These are phyloP conservation scores for Darevskia mixta DNA, from an alignment of 2,797 vertebrate genomes.

Conservation along the genomic window DNA sequence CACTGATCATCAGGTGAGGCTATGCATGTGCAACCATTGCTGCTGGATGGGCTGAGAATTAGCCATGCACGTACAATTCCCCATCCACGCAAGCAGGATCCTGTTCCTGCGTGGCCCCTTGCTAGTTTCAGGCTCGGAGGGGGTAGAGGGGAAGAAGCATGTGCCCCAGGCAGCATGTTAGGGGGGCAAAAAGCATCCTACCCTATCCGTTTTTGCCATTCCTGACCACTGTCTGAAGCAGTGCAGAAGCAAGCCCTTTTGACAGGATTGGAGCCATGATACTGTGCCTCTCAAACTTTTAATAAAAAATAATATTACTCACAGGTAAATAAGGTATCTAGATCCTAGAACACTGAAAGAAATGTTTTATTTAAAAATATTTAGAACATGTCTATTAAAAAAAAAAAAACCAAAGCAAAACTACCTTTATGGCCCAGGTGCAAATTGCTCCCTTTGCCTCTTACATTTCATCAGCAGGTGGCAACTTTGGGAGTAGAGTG, in stretches of 20 bases:
- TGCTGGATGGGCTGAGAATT: background rate
- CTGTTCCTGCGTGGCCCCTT: background rate
- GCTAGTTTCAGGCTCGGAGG: background rate
- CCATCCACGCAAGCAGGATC: background rate
- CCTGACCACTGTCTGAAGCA: no score
- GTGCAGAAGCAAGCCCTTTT: no score
- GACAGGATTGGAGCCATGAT: background rate
- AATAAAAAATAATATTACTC: conserved; percentile 25
- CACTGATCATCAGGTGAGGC: background rate
- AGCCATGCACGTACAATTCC: background rate
- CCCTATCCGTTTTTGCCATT: no score
- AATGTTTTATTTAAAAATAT: conserved; percentile 1
- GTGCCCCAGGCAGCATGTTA: no score
- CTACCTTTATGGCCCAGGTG: conserved; percentile 18
- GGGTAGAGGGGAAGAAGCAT: no score
- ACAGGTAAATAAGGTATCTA: background rate
- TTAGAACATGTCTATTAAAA: conserved; percentile 7
- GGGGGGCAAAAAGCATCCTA: no score
- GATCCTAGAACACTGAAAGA: background rate
- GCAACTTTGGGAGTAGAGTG: conserved; percentile 3
- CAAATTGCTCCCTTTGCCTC: background rate
- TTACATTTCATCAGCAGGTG: conserved; percentile 16
- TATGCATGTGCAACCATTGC: background rate
- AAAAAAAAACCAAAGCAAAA: background rate
- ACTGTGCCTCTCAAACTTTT: conserved; percentile 34